Evolutionary conservation across 2,797 vertebrate species (phyloP).

Genomic region (Otolemur crassicaudatus): DNA sequence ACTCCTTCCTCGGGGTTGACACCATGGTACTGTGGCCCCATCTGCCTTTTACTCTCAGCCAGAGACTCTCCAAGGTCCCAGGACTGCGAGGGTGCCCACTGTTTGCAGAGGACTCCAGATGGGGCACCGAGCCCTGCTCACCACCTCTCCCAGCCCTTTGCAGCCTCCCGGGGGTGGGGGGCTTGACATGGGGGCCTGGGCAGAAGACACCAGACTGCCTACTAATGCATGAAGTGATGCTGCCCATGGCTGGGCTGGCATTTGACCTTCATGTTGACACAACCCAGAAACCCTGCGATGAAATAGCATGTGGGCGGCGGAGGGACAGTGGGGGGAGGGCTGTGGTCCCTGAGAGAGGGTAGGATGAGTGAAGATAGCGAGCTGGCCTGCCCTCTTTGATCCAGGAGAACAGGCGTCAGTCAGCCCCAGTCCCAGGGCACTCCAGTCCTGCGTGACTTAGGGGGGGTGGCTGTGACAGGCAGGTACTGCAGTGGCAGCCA

Average conservation of each 20-base stretch:
- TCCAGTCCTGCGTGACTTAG: not conserved
- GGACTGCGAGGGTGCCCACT: rapidly evolving
- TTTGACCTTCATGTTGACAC: not conserved
- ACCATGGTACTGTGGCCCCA: too few species aligned
- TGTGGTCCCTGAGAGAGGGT: conserved; percentile 50
- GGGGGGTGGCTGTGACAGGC: too few species aligned
- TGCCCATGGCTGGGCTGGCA: rapidly evolving
- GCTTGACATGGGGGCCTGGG: rapidly evolving
- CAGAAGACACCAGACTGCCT: rapidly evolving
- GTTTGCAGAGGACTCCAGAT: not conserved
- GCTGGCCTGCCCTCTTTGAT: conserved; percentile 47
- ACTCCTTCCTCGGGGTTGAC: not conserved
- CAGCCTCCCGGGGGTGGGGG: not conserved
- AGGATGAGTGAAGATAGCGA: conserved; percentile 75
- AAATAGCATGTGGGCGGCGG: not conserved
- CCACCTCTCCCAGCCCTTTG: rapidly evolving
- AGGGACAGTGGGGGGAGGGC: not conserved
- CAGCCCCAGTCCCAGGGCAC: not conserved
- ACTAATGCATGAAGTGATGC: not conserved
- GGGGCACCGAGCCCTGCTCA: not conserved
- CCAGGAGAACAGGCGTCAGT: conserved; percentile 68
- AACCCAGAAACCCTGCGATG: conserved; percentile 46
- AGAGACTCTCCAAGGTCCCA: not conserved
- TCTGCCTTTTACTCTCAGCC: too few species aligned
- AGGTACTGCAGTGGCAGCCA: not conserved